Evolutionary conservation across 2,113 vertebrate genomes (phyloP).

Genomic region (Scomber scombrus): DNA sequence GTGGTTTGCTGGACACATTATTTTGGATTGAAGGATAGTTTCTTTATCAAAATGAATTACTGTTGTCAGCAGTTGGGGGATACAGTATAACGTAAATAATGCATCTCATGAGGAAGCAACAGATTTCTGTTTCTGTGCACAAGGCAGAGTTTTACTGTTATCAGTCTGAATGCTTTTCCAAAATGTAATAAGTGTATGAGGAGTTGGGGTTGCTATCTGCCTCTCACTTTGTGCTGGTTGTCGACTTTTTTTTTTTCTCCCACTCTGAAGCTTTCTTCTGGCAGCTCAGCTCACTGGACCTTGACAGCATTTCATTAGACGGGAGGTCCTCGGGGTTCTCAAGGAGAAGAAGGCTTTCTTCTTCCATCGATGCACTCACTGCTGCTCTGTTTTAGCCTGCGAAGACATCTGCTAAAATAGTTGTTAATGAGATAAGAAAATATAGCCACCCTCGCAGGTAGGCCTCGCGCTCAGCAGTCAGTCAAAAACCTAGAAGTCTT

Average conservation of each 20-base stretch:
- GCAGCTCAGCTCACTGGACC: slow-evolving; percentile 78
- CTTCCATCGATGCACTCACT: slow-evolving; percentile 26
- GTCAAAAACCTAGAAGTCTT: not conserved
- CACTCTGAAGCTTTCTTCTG: slow-evolving; percentile 69
- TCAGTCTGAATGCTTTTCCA: slow-evolving; percentile 61
- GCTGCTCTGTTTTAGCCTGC: slow-evolving; percentile 26
- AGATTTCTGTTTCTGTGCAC: slow-evolving; percentile 54
- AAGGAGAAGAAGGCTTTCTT: slow-evolving; percentile 62
- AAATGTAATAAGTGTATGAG: slow-evolving; percentile 72
- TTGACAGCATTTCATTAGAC: slow-evolving; percentile 80
- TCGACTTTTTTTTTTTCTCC: slow-evolving; percentile 46
- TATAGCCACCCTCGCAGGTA: slow-evolving; percentile 18
- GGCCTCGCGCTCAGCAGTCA: slow-evolving; percentile 19
- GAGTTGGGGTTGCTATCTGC: slow-evolving; percentile 62
- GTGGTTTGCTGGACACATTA: slow-evolving; percentile 2
- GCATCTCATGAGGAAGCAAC: slow-evolving; percentile 41
- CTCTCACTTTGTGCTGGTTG: slow-evolving; percentile 63
- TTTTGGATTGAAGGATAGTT: slow-evolving; percentile 21
- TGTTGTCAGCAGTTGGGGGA: slow-evolving; percentile 41
- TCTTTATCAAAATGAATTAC: slow-evolving; percentile 60
- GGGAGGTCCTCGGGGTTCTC: slow-evolving; percentile 70
- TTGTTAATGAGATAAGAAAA: slow-evolving; percentile 71
- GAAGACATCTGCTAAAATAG: slow-evolving; percentile 60
- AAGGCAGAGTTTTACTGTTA: slow-evolving; percentile 45
- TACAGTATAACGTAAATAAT: slow-evolving; percentile 48